Conservation (phyloP, 2,113 vertebrate species). For the Oncorhynchus masou region DNA sequence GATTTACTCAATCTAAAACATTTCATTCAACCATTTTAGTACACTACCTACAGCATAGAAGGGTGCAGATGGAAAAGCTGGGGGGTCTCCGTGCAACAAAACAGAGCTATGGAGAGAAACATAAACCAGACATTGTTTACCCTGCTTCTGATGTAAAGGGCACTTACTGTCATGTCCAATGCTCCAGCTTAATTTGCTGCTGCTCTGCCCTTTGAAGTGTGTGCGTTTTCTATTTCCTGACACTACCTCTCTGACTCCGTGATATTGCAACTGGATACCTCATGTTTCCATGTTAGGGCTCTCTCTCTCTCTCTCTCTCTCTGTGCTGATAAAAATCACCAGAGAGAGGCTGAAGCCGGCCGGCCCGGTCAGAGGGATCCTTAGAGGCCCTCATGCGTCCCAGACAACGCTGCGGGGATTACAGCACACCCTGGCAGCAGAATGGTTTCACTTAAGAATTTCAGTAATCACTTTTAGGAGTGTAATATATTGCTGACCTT, state of each 20-base stretch:
- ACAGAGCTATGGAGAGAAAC: constrained; percentile 41
- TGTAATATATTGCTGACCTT: constrained; percentile 85
- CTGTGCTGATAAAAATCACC: constrained; percentile 78
- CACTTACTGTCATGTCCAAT: constrained; percentile 76
- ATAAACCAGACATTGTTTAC: constrained; percentile 74
- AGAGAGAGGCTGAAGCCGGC: constrained; percentile 36
- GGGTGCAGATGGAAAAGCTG: constrained; percentile 45
- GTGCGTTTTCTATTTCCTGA: constrained; percentile 75
- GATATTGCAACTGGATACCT: constrained; percentile 77
- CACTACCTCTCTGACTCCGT: constrained; percentile 54
- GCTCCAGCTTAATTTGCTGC: constrained; percentile 74
- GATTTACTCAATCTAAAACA: constrained; percentile 36
- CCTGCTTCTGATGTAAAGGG: constrained; percentile 70
- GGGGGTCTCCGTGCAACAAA: constrained; percentile 46
- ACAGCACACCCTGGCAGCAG: constrained; percentile 81
- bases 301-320: too few relatives aligned
- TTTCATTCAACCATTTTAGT: constrained; percentile 43
- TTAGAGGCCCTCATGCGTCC: constrained; percentile 68
- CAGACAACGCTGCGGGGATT: constrained; percentile 79
- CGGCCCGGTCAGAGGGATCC: constrained; percentile 41
- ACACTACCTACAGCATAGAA: constrained; percentile 43
- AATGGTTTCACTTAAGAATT: constrained; percentile 85
- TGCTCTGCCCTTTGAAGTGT: constrained; percentile 73
- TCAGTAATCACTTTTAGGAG: constrained; percentile 86
- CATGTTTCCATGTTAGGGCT: constrained; percentile 72